A percentile compares a stretch with the other conserved stretches of the same genome.
phyloP scores from a whole-genome alignment of 2,113 vertebrate genomes.

The Pluvianellus socialis region DNA sequence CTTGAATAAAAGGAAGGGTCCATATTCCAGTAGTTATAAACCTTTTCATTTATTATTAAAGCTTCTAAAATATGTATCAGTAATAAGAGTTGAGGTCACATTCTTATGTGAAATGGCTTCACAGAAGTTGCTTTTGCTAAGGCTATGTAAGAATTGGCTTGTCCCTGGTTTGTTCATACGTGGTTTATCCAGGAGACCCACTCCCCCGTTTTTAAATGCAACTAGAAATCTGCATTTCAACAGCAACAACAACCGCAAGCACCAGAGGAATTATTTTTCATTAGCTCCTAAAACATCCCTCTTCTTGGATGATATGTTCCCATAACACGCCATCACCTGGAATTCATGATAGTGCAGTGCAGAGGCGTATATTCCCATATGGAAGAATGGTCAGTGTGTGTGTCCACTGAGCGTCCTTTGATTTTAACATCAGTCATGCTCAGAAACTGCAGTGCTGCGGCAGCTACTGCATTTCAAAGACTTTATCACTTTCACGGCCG shows the following conservation, averaged over 20 bases:
- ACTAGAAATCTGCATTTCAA: not conserved
- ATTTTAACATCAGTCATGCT: not conserved
- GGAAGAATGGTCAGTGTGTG: not conserved
- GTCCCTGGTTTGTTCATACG: not conserved
- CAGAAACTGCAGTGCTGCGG: not conserved
- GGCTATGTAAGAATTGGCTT: not conserved
- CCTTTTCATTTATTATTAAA: not conserved
- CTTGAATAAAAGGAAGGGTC: not conserved
- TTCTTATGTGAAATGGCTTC: not conserved
- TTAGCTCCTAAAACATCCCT: not conserved
- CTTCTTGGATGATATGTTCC: not conserved
- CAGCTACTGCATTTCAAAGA: not conserved
- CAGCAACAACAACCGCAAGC: not conserved
- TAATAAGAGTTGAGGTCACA: not conserved
- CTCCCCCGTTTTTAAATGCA: not conserved
- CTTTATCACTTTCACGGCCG: not conserved
- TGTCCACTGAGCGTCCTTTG: not conserved
- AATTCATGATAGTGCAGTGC: not conserved
- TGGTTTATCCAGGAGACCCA: not conserved
- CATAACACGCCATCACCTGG: rapidly evolving
- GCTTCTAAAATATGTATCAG: not conserved
- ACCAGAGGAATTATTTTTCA: not conserved
- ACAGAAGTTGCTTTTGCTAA: not conserved
- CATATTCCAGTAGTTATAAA: not conserved
- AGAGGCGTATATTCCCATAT: not conserved